phyloP scores from a whole-genome alignment of 2,888 invertebrate genomes.

The Merodon equestris region DNA sequence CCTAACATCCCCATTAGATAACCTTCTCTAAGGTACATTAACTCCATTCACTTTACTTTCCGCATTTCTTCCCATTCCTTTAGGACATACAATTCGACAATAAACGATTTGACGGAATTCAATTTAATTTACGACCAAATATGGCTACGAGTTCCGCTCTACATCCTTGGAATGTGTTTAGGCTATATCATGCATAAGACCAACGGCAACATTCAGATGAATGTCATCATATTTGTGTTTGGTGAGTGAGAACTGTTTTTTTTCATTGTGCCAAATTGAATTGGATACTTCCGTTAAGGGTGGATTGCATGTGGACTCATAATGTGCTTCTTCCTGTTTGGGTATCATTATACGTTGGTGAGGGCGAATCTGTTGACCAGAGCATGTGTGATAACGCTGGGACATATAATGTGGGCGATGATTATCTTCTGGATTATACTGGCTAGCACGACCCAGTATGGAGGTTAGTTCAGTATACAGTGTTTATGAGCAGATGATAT shows the following conservation, averaged over 20 bases:
- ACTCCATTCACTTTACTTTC: too few relatives aligned
- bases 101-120: slow-evolving; percentile 82
- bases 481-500: background rate
- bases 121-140: slow-evolving; percentile 86
- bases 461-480: slow-evolving; percentile 74
- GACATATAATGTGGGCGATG: slow-evolving; percentile 79
- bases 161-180: slow-evolving; percentile 85
- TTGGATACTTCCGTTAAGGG: slow-evolving; percentile 59
- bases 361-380: slow-evolving; percentile 67
- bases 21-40: too few relatives aligned
- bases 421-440: slow-evolving; percentile 79
- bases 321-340: slow-evolving; percentile 70
- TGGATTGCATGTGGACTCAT: slow-evolving; percentile 71
- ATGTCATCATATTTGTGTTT: slow-evolving; percentile 69
- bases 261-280: background rate
- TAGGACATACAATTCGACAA: slow-evolving; percentile 52
- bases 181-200: slow-evolving; percentile 85
- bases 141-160: slow-evolving; percentile 86
- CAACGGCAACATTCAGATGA: slow-evolving; percentile 78
- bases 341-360: slow-evolving; percentile 67
- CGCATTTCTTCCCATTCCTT: background rate
- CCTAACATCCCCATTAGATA: too few relatives aligned
- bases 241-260: slow-evolving; percentile 64
- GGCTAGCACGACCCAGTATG: slow-evolving; percentile 78
- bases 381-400: slow-evolving; percentile 77